Evolutionary conservation across 1,140 invertebrate genomes (phyloP).

Genomic region (Papilio machaon): DNA sequence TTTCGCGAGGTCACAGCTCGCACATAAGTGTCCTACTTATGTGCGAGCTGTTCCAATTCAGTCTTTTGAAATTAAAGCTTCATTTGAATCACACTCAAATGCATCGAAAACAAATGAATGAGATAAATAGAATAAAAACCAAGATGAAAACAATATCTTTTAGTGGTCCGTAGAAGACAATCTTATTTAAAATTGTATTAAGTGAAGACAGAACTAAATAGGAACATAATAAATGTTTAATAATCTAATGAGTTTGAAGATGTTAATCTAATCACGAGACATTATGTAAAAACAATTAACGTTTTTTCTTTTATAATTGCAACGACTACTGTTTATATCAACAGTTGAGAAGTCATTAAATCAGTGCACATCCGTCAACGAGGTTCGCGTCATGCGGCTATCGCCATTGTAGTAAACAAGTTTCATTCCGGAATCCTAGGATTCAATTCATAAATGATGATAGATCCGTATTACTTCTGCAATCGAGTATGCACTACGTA

Average conservation of each 20-base stretch:
- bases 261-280: background rate
- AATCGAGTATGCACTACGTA: background rate
- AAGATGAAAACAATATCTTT: too few relatives aligned
- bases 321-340: background rate
- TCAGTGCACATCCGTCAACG: background rate
- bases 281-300: background rate
- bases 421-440: slow-evolving; percentile 13
- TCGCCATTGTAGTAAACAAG: background rate
- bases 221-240: background rate
- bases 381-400: background rate
- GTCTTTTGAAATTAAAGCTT: background rate
- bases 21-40: background rate
- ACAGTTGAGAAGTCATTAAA: background rate
- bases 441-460: slow-evolving; percentile 11
- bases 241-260: background rate
- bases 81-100: background rate
- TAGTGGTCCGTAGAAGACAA: too few relatives aligned
- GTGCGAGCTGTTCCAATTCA: too few relatives aligned
- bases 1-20: background rate
- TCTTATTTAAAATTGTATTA: too few relatives aligned
- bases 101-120: too few relatives aligned
- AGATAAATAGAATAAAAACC: too few relatives aligned
- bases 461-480: slow-evolving; percentile 16
- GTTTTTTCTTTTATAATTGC: background rate
- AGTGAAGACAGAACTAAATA: too few relatives aligned